phyloP scores from a whole-genome alignment of 2,113 vertebrate genomes.

The Campylomormyrus numenius region DNA sequence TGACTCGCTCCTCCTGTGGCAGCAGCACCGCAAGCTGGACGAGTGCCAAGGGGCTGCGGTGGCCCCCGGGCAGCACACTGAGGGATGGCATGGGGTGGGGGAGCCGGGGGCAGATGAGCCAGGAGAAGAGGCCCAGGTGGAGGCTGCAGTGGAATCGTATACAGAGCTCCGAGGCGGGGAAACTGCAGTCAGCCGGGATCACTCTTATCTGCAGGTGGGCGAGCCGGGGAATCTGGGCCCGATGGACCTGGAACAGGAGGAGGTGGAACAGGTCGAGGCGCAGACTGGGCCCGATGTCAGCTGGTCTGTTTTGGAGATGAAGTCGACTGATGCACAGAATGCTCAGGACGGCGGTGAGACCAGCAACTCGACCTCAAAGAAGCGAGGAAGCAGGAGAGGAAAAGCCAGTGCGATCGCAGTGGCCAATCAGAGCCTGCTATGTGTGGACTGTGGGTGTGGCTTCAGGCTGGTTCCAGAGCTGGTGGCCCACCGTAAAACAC shows the following conservation, averaged over 20 bases:
- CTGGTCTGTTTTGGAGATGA: neutral
- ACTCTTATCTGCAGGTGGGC: conserved; percentile 4
- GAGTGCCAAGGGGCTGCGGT: conserved; percentile 33
- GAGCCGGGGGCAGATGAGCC: neutral
- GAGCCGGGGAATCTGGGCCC: neutral
- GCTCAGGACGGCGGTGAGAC: neutral
- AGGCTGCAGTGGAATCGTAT: neutral
- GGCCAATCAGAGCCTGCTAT: conserved; percentile 66
- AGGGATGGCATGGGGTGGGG: neutral
- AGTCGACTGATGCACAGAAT: neutral
- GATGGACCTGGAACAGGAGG: neutral
- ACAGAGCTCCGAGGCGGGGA: neutral
- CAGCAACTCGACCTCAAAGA: conserved; percentile 29
- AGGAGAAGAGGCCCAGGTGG: neutral
- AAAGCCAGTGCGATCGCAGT: conserved; percentile 44
- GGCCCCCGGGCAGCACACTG: conserved; percentile 11
- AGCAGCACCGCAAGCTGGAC: conserved; percentile 70
- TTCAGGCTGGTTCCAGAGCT: conserved; percentile 76
- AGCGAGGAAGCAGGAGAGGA: conserved; percentile 50
- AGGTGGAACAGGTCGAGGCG: neutral
- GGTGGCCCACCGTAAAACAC: conserved; percentile 71
- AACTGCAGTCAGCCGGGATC: conserved; percentile 22
- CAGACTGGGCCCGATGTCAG: neutral
- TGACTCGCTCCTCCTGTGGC: conserved; percentile 69
- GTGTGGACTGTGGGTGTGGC: conserved; percentile 78